phyloP scores from a whole-genome alignment of 2,113 vertebrate genomes.

The Notiomystis cincta region DNA sequence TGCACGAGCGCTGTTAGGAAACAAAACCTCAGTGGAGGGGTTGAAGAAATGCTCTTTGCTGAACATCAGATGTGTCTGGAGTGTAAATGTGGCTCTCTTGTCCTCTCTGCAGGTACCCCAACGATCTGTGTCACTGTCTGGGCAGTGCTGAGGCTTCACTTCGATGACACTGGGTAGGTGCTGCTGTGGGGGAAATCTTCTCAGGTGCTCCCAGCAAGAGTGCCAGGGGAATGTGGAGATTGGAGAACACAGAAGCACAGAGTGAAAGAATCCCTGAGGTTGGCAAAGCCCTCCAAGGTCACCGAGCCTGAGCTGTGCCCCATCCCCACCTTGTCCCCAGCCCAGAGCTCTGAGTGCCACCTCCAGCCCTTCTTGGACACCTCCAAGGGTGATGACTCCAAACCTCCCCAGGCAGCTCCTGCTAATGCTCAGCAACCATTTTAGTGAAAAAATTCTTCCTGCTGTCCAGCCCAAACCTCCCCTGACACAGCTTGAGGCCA shows the following conservation, averaged over 20 bases:
- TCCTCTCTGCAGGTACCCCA: slow-evolving; percentile 83
- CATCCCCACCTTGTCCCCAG: background rate
- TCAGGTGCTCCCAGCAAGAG: background rate
- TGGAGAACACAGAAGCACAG: background rate
- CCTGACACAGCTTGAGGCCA: background rate
- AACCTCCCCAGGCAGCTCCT: too few species aligned
- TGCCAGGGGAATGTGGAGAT: background rate
- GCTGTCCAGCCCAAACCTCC: background rate
- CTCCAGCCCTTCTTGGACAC: accelerated
- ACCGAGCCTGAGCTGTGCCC: accelerated
- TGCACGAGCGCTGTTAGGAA: background rate
- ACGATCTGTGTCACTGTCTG: slow-evolving; percentile 94
- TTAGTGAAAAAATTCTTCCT: background rate
- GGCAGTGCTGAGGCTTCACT: slow-evolving; percentile 91
- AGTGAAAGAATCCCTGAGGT: accelerated
- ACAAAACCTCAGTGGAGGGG: background rate
- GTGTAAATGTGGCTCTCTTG: background rate
- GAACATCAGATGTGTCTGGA: background rate
- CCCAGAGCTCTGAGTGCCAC: background rate
- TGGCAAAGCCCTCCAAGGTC: background rate
- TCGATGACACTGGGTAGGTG: slow-evolving; percentile 88
- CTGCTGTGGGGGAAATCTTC: accelerated
- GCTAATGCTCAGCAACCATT: background rate
- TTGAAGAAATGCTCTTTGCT: background rate
- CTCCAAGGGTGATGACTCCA: background rate